Conservation (phyloP, 2,797 vertebrate species). For the Bufotes viridis region DNA sequence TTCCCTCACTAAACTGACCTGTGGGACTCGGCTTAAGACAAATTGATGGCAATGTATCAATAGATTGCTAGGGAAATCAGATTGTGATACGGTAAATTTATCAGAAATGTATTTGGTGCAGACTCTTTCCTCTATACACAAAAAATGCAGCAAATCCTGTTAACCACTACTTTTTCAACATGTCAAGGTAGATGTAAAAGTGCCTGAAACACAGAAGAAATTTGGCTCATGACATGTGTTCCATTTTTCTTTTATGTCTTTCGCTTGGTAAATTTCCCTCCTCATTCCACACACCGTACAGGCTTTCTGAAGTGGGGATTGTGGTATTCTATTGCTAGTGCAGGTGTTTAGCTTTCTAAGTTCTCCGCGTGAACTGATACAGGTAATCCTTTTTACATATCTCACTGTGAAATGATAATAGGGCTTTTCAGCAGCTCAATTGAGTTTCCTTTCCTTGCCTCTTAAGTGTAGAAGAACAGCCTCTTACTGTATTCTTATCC, state of each 20-base stretch:
- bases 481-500: conserved; percentile 50
- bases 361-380: conserved; percentile 15
- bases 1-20: too few relatives aligned
- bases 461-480: conserved; percentile 40
- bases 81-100: background rate
- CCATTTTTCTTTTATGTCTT: background rate
- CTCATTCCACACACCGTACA: too few relatives aligned
- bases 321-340: conserved; percentile 9
- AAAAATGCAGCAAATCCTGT: background rate
- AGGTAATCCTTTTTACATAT: conserved; percentile 33
- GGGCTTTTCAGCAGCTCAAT: conserved; percentile 36
- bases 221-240: background rate
- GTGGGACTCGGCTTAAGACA: too few relatives aligned
- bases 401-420: conserved; percentile 46
- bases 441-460: conserved; percentile 37
- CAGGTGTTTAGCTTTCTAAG: conserved; percentile 47
- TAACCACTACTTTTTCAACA: background rate
- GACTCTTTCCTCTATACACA: background rate
- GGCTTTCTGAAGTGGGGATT: background rate
- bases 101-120: background rate
- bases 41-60: too few relatives aligned
- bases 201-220: too few relatives aligned
- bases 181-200: background rate
- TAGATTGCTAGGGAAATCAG: background rate
- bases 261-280: background rate